Evolutionary conservation across 2,888 invertebrate species (phyloP).

Genomic region (Phragmatobia fuliginosa): DNA sequence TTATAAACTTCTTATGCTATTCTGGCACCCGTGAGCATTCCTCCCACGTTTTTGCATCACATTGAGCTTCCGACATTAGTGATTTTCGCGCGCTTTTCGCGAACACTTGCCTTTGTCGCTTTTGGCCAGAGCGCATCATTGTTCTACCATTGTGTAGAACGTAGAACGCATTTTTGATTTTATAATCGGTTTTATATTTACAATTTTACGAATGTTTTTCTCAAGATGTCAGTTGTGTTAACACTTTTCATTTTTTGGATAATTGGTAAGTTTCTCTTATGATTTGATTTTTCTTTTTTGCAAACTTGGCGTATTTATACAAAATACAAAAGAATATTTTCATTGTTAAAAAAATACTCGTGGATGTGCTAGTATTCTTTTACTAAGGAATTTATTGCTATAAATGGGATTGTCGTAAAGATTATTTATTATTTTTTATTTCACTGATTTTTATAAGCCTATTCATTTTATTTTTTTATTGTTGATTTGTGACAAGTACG

Average conservation of each 20-base stretch:
- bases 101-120: conserved; percentile 62
- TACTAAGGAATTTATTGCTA: background rate
- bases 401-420: background rate
- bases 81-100: conserved; percentile 75
- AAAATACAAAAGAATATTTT: background rate
- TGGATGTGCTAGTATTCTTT: too few relatives aligned
- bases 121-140: conserved; percentile 26
- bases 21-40: conserved; percentile 60
- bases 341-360: background rate
- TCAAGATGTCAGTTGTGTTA: conserved; percentile 64
- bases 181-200: conserved; percentile 12
- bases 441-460: too few relatives aligned
- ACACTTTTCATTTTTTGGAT: conserved; percentile 58
- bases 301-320: too few relatives aligned
- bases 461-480: background rate
- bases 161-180: conserved; percentile 3
- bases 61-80: conserved; percentile 64
- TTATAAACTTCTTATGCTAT: conserved; percentile 59
- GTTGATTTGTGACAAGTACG: too few relatives aligned
- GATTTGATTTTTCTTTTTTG: too few relatives aligned
- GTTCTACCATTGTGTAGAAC: conserved; percentile 22
- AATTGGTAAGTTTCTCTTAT: conserved; percentile 63
- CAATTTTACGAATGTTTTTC: conserved; percentile 56
- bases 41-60: conserved; percentile 59
- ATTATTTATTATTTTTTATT: too few relatives aligned